Evolutionary conservation across 2,113 vertebrate species (phyloP).

Genomic region (Pionites leucogaster): DNA sequence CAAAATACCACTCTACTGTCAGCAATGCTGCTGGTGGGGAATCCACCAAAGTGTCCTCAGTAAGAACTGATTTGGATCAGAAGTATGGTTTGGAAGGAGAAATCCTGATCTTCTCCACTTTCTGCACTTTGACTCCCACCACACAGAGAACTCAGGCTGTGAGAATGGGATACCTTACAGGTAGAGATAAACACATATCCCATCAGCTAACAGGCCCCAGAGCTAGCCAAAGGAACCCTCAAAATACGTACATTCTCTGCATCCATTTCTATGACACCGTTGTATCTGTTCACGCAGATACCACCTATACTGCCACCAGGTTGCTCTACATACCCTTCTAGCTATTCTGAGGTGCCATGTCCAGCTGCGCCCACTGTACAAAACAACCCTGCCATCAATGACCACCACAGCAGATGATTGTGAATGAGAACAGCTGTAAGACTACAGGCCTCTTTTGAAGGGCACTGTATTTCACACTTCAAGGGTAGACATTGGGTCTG

Average conservation of each 20-base stretch:
- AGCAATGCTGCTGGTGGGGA: background rate
- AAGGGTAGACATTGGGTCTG: background rate
- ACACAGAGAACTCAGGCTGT: background rate
- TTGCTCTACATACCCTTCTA: background rate
- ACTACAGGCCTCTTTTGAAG: background rate
- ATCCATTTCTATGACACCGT: background rate
- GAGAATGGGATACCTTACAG: background rate
- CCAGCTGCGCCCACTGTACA: background rate
- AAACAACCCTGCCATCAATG: background rate
- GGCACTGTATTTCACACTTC: background rate
- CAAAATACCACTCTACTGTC: background rate
- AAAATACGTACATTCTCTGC: background rate
- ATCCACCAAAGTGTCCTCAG: background rate
- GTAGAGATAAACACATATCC: background rate
- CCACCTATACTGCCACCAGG: background rate
- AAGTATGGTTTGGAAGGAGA: background rate
- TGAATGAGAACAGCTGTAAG: background rate
- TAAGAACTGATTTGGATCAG: background rate
- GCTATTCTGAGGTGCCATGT: background rate
- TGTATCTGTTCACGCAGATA: background rate
- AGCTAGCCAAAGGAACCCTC: background rate
- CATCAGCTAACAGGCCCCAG: rapidly evolving
- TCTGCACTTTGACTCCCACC: background rate
- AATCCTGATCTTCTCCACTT: background rate
- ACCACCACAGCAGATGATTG: rapidly evolving